phyloP scores from a whole-genome alignment of 2,113 vertebrate species.

The Rhinoptilus africanus region DNA sequence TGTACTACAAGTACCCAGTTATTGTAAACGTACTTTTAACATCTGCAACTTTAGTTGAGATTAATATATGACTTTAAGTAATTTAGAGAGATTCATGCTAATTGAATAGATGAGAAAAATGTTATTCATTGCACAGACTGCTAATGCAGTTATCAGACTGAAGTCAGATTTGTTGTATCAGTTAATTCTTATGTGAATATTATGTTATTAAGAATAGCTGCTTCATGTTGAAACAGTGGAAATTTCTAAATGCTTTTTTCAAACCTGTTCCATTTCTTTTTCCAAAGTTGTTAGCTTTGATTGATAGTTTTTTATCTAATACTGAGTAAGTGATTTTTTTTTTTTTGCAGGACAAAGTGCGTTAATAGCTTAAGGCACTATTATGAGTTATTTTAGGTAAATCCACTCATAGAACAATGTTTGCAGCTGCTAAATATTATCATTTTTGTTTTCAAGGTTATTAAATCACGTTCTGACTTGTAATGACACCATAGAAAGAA shows the following conservation, averaged over 20 bases:
- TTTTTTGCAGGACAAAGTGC: slow-evolving; percentile 12
- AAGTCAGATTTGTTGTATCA: background rate
- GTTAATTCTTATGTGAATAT: background rate
- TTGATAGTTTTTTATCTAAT: slow-evolving; percentile 1
- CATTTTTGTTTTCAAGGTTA: background rate
- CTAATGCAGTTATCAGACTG: slow-evolving; percentile 2
- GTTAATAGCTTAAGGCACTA: background rate
- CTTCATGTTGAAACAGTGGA: slow-evolving; percentile 3
- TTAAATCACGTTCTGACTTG: slow-evolving; percentile 7
- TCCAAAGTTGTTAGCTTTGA: background rate
- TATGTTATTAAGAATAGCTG: background rate
- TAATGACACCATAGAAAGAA: background rate
- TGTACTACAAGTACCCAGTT: background rate
- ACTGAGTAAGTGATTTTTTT: background rate
- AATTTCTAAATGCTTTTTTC: slow-evolving; percentile 4
- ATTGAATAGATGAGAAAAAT: background rate
- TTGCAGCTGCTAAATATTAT: background rate
- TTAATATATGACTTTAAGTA: background rate
- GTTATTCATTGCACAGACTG: background rate
- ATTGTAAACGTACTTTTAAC: background rate
- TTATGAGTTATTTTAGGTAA: slow-evolving; percentile 42
- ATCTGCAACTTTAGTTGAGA: background rate
- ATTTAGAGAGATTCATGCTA: background rate
- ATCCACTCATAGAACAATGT: background rate
- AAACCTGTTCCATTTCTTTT: slow-evolving; percentile 12